Evolutionary conservation across 2,888 invertebrate species (phyloP).

Genomic region (Myathropa florea): DNA sequence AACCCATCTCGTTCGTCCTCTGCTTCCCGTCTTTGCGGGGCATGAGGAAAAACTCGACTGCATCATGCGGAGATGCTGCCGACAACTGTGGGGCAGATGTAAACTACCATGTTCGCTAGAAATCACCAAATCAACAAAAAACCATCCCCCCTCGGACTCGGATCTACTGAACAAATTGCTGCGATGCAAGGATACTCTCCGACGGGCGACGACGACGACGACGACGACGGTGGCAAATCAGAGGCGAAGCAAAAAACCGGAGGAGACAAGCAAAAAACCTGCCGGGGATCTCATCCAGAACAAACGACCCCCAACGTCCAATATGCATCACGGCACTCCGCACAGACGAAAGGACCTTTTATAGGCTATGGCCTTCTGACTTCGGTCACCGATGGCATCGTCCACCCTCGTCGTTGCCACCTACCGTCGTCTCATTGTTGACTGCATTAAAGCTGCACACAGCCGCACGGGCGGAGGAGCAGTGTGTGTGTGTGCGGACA

Average conservation of each 20-base stretch:
- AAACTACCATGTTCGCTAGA: constrained; percentile 64
- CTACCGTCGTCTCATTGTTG: constrained; percentile 47
- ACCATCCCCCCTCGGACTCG: neutral
- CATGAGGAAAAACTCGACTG: constrained; percentile 24
- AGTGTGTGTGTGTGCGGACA: constrained; percentile 22
- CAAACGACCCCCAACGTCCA: constrained; percentile 22
- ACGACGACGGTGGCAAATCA: constrained; percentile 4
- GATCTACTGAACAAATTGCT: constrained; percentile 30
- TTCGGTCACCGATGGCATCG: constrained; percentile 32
- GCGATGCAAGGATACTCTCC: constrained; percentile 33
- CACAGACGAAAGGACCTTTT: constrained; percentile 48
- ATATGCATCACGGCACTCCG: constrained; percentile 7
- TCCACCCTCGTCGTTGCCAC: constrained; percentile 53
- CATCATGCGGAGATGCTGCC: constrained; percentile 66
- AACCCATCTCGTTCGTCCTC: constrained; percentile 2
- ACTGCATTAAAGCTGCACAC: constrained; percentile 58
- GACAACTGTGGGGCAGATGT: constrained; percentile 59
- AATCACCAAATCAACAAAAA: constrained; percentile 68
- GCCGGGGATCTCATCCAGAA: constrained; percentile 34
- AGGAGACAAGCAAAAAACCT: neutral
- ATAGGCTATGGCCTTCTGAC: constrained; percentile 49
- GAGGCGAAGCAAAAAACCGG: neutral
- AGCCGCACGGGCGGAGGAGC: neutral
- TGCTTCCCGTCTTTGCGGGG: neutral
- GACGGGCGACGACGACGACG: constrained; percentile 23